Percentiles rank a stretch among this genome's conserved stretches.
phyloP scores from a whole-genome alignment of 92 coral and sea anemone genomes.

The Epizoanthus illoricatus region DNA sequence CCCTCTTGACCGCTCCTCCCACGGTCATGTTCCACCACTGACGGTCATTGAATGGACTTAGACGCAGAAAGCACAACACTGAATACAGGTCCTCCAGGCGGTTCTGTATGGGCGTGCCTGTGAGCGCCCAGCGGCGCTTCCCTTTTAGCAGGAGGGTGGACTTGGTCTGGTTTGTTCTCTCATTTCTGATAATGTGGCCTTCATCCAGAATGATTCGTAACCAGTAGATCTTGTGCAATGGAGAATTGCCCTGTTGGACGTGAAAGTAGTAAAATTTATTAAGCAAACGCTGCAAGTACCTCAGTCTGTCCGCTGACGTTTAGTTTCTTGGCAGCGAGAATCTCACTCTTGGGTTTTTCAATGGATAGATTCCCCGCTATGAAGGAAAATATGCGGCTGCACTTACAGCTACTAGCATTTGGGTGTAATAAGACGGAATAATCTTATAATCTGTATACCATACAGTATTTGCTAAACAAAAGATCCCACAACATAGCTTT shows the following conservation, averaged over 20 bases:
- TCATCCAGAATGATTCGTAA: conserved; percentile 79
- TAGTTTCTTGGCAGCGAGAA: no score
- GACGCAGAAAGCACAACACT: conserved; percentile 56
- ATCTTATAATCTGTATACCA: no score
- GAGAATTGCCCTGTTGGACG: conserved; percentile 57
- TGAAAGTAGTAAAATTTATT: not conserved
- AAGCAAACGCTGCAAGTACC: no score
- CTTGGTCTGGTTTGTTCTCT: conserved; percentile 64
- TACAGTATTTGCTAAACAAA: no score
- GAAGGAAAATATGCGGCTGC: not conserved
- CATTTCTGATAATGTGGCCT: conserved; percentile 81
- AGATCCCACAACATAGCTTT: no score
- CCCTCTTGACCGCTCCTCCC: conserved; percentile 49
- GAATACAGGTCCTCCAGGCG: conserved; percentile 76
- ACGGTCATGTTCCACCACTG: conserved; percentile 73
- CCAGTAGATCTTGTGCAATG: conserved; percentile 85
- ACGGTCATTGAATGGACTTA: conserved; percentile 75
- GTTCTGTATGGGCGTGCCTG: conserved; percentile 92
- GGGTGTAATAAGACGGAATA: no score
- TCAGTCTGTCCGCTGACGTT: no score
- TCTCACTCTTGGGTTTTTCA: no score
- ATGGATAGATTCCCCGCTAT: not conserved
- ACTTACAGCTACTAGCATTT: no score
- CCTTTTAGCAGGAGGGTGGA: conserved; percentile 59
- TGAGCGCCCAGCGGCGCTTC: conserved; percentile 74